Conservation (phyloP, 2,888 invertebrate genomes). For the Nomada ferruginata region DNA sequence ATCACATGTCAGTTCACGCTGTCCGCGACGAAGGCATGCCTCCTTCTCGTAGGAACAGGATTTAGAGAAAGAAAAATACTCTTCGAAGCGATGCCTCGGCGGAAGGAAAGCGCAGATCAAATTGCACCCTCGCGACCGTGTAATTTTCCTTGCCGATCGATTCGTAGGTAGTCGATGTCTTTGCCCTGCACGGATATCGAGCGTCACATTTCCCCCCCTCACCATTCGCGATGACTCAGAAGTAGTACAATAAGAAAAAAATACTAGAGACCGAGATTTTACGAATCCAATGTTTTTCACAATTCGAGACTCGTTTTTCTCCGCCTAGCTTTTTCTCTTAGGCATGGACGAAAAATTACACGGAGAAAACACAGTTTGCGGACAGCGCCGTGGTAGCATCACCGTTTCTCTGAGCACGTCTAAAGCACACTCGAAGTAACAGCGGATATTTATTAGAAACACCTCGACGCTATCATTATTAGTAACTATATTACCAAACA, state of each 20-base stretch:
- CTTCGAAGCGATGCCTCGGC: constrained; percentile 14
- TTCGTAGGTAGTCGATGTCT: background rate
- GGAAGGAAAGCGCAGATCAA: constrained; percentile 1
- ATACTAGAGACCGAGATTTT: too few relatives aligned
- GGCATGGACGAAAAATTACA: background rate
- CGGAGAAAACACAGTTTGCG: background rate
- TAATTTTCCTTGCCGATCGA: constrained; percentile 10
- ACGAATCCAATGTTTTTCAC: too few relatives aligned
- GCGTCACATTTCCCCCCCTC: too few relatives aligned
- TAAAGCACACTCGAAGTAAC: constrained; percentile 68
- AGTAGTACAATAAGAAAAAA: background rate
- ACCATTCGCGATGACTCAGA: too few relatives aligned
- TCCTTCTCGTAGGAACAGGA: constrained; percentile 50
- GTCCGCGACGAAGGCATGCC: constrained; percentile 22
- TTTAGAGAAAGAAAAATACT: constrained; percentile 33
- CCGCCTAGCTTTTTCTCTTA: background rate
- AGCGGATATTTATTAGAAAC: constrained; percentile 65
- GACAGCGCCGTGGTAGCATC: constrained; percentile 17
- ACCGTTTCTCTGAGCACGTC: constrained; percentile 59
- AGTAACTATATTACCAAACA: constrained; percentile 66
- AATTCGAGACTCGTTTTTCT: too few relatives aligned
- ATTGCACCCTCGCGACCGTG: constrained; percentile 1
- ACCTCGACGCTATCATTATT: constrained; percentile 62
- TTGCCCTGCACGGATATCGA: background rate
- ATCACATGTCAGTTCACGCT: constrained; percentile 1